Percentiles rank a stretch among this genome's conserved stretches.
phyloP scores from a whole-genome alignment of 2,113 vertebrate species.

The Lagopus muta region DNA sequence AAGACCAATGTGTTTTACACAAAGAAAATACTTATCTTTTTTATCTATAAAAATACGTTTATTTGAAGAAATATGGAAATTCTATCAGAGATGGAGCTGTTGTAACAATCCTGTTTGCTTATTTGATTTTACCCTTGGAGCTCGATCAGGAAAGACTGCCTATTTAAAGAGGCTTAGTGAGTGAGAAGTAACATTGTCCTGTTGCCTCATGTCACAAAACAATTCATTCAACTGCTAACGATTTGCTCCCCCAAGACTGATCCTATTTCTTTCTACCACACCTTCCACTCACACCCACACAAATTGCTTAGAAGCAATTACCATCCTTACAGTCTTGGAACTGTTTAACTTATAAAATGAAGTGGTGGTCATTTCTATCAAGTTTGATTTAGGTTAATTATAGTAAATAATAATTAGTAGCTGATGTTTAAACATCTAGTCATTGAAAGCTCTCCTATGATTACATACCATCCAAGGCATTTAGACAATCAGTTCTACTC shows the following conservation, averaged over 20 bases:
- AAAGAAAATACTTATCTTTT: not conserved
- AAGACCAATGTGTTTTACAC: accelerated
- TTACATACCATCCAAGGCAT: not conserved
- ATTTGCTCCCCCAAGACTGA: not conserved
- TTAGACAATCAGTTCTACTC: not conserved
- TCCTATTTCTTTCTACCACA: not conserved
- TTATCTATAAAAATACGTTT: too few relatives aligned
- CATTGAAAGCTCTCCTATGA: not conserved
- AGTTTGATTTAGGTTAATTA: constrained; percentile 26
- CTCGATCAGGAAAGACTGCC: accelerated
- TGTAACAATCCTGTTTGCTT: accelerated
- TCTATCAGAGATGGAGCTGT: not conserved
- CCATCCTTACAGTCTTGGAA: not conserved
- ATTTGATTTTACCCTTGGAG: not conserved
- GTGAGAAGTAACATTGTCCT: not conserved
- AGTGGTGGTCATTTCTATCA: not conserved
- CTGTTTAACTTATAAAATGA: constrained; percentile 17
- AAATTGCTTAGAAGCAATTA: not conserved
- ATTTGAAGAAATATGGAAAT: not conserved
- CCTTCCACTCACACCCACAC: not conserved
- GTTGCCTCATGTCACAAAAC: not conserved
- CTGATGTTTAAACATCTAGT: not conserved
- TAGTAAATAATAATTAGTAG: constrained; percentile 37
- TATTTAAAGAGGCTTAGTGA: not conserved
- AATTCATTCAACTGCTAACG: not conserved